Percentiles rank a stretch among this genome's conserved stretches.
Evolutionary conservation across 2,797 vertebrate species (phyloP).

Genomic region (Gallinago nigripennis): DNA sequence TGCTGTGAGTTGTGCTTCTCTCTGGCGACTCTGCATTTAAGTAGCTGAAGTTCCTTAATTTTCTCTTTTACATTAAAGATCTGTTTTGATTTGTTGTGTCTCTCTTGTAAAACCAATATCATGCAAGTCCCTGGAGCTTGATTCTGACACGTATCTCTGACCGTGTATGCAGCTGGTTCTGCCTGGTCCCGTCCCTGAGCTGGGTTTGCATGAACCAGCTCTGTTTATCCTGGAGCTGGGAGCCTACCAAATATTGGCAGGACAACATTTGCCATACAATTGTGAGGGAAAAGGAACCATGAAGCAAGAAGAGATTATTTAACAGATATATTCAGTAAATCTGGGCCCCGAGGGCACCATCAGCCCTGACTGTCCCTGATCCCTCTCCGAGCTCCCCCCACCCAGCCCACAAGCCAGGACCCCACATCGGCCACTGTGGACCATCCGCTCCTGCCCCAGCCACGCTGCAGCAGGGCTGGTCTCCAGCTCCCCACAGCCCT

Average conservation of each 20-base stretch:
- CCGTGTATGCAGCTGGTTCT: background rate
- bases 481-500: background rate
- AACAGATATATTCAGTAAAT: background rate
- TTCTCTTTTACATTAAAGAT: background rate
- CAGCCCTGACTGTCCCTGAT: background rate
- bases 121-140: background rate
- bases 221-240: background rate
- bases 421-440: rapidly evolving
- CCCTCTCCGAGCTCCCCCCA: rapidly evolving
- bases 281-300: background rate
- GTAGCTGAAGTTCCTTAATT: background rate
- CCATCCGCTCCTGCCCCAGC: background rate
- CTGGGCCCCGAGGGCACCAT: background rate
- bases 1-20: too few species aligned
- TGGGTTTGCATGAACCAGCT: background rate
- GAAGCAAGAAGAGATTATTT: background rate
- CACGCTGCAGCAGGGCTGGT: rapidly evolving
- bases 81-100: background rate
- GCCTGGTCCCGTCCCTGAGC: rapidly evolving
- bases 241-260: background rate
- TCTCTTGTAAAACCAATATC: background rate
- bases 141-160: background rate
- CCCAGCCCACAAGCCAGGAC: background rate
- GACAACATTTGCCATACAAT: background rate
- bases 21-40: background rate